Base-by-base conservation (phyloP, 2,797 vertebrate species). In the Acanthiza pusilla region DNA sequence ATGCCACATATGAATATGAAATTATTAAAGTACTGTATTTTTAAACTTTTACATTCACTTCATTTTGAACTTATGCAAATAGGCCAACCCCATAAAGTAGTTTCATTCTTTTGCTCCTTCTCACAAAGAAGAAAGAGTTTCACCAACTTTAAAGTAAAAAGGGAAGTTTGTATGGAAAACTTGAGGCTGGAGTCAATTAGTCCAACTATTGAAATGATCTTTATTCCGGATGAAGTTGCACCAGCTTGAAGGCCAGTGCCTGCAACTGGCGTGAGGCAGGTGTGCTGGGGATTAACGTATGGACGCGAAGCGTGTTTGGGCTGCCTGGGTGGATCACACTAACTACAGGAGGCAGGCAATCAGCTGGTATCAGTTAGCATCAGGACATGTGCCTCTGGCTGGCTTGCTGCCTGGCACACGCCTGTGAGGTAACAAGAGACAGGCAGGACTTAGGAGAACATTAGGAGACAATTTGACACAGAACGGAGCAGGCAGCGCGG, bases 321-420 rank as follows among this genome's bases (percentile, higher is more conserved):
- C 87, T 92, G 76, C 85, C 62, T 61, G 5, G 10, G 68, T 71
- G 89, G 61, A 61, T 96, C 91, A 79, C 54, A 29, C 38, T 94
- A 86, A 88, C 54, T 63, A 19, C 53, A 84, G 88, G 84, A 88
- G 92, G 85, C 80, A 96, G 91, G 76, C 67, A 13, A 78, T 91
- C 88, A 94, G 89, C 76, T 89, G 91, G 58, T 74, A 54, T 70
- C n/a, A 32, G 62, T 96, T 96, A 96, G 76, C 72, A 66, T 71
- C 60, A 66, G 77, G 85, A 70, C 13, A 19, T 11, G 13, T 67
- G 66, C 61, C 85, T 94, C 79, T 34, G 68, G 81, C 90, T 97
- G 96, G 89, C 95, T 93, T 60, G 73, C 66, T 96, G 95, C 95
- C 96, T 96, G 95, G 83, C 93, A 96, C 85, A 95, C 12, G 82